Conservation (phyloP, 2,888 invertebrate genomes). For the Drosophila prolongata region DNA sequence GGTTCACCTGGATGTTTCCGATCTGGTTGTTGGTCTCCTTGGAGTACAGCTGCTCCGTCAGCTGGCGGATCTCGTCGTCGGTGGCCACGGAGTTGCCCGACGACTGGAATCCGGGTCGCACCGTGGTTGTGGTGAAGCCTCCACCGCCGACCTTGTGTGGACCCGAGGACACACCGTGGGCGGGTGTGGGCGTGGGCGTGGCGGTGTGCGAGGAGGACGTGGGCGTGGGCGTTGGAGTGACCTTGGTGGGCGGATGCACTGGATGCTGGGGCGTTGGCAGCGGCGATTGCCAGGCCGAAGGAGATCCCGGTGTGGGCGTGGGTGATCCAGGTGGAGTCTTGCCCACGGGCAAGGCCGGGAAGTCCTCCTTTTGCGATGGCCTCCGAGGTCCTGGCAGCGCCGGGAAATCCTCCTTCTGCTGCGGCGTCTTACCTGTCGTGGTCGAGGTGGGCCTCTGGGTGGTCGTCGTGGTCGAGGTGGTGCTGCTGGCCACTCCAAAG, state of each 20-base stretch:
- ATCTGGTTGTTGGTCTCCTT: slow-evolving; percentile 91
- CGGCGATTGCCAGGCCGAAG: slow-evolving; percentile 68
- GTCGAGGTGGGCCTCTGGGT: slow-evolving; percentile 51
- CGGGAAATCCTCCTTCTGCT: slow-evolving; percentile 78
- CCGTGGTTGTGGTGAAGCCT: slow-evolving; percentile 61
- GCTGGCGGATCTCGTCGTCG: slow-evolving; percentile 88
- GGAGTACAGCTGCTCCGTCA: slow-evolving; percentile 89
- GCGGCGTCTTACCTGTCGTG: slow-evolving; percentile 52
- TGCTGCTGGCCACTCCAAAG: slow-evolving; percentile 63
- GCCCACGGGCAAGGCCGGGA: slow-evolving; percentile 72
- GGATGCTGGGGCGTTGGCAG: slow-evolving; percentile 63
- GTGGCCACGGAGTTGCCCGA: slow-evolving; percentile 86
- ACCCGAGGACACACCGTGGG: slow-evolving; percentile 53
- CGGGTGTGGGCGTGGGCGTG: slow-evolving; percentile 22
- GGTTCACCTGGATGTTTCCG: slow-evolving; percentile 88
- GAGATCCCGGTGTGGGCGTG: slow-evolving; percentile 48
- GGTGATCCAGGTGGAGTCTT: slow-evolving; percentile 23
- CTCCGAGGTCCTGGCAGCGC: slow-evolving; percentile 70
- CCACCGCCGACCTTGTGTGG: background rate
- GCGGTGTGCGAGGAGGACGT: slow-evolving; percentile 1
- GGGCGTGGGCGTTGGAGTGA: slow-evolving; percentile 10
- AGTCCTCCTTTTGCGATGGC: slow-evolving; percentile 74
- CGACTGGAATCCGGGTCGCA: slow-evolving; percentile 73
- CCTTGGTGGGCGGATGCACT: slow-evolving; percentile 29
- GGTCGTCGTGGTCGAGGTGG: slow-evolving; percentile 45